phyloP scores from a whole-genome alignment of 92 coral and sea anemone genomes.

The Umimayanthus kanabou region DNA sequence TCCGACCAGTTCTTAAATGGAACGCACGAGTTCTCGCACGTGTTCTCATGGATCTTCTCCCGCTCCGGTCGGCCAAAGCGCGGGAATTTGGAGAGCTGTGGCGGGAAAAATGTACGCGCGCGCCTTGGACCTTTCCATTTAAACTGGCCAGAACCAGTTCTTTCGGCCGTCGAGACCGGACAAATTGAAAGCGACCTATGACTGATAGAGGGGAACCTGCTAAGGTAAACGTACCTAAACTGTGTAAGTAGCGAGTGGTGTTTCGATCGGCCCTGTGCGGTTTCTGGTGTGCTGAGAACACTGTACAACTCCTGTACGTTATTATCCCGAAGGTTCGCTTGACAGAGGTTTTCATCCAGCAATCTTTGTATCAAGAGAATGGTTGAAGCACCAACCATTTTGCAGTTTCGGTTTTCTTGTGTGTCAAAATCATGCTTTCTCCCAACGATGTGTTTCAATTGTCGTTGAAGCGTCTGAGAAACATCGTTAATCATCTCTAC shows the following conservation, averaged over 20 bases:
- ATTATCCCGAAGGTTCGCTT: constrained; percentile 10
- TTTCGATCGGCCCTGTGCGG: constrained; percentile 57
- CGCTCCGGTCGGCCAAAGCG: too few species aligned
- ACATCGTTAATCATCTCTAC: constrained; percentile 54
- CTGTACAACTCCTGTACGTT: constrained; percentile 39
- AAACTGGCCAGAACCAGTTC: background rate
- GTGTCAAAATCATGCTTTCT: background rate
- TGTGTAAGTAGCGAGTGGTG: constrained; percentile 67
- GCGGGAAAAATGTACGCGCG: too few species aligned
- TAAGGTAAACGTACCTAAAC: constrained; percentile 64
- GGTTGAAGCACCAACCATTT: constrained; percentile 67
- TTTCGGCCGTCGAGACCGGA: too few species aligned
- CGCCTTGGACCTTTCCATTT: too few species aligned
- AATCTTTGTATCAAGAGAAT: constrained; percentile 58
- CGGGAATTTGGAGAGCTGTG: too few species aligned
- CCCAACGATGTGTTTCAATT: constrained; percentile 46
- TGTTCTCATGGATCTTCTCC: too few species aligned
- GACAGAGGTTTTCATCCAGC: constrained; percentile 53
- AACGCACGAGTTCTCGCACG: too few species aligned
- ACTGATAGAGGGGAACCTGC: constrained; percentile 20
- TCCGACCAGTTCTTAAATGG: too few species aligned
- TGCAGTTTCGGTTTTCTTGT: constrained; percentile 26
- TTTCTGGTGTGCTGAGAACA: constrained; percentile 66
- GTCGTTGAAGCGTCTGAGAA: constrained; percentile 48
- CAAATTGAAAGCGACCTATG: background rate